Conservation (phyloP, 2,888 invertebrate genomes). For the Hylaea fasciaria region DNA sequence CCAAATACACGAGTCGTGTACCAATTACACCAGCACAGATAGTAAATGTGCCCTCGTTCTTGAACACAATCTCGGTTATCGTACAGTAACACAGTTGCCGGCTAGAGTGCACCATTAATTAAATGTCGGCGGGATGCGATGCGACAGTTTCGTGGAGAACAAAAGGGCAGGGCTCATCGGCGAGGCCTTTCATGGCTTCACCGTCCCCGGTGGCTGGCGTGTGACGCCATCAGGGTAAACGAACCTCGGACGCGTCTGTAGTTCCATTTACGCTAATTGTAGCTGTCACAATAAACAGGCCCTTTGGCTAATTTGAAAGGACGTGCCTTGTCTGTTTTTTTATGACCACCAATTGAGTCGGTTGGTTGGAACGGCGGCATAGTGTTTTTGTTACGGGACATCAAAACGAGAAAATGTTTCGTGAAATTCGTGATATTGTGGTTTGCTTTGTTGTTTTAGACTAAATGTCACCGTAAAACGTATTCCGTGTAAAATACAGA, state of each 20-base stretch:
- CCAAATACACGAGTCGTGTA: constrained; percentile 14
- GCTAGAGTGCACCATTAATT: constrained; percentile 44
- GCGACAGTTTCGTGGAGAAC: constrained; percentile 51
- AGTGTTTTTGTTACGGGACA: neutral
- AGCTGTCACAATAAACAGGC: constrained; percentile 48
- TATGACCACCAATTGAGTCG: constrained; percentile 12
- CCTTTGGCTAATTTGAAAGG: constrained; percentile 31
- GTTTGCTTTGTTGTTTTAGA: too few relatives aligned
- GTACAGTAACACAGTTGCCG: constrained; percentile 27
- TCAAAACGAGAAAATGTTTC: too few relatives aligned
- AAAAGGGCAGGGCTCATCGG: constrained; percentile 53
- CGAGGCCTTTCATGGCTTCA: constrained; percentile 54
- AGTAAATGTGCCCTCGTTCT: constrained; percentile 36
- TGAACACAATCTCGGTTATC: constrained; percentile 33
- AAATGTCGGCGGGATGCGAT: constrained; percentile 39
- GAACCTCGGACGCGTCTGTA: constrained; percentile 46
- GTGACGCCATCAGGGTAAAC: constrained; percentile 54
- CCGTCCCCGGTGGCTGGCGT: constrained; percentile 47
- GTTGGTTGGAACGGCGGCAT: neutral
- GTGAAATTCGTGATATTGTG: too few relatives aligned
- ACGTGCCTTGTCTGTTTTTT: constrained; percentile 14
- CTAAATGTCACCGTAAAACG: too few relatives aligned
- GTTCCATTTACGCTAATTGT: constrained; percentile 64
- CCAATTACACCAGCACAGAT: constrained; percentile 22
- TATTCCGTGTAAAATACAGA: too few relatives aligned